phyloP scores from a whole-genome alignment of 2,888 invertebrate genomes.

The Liposcelis brunnea region DNA sequence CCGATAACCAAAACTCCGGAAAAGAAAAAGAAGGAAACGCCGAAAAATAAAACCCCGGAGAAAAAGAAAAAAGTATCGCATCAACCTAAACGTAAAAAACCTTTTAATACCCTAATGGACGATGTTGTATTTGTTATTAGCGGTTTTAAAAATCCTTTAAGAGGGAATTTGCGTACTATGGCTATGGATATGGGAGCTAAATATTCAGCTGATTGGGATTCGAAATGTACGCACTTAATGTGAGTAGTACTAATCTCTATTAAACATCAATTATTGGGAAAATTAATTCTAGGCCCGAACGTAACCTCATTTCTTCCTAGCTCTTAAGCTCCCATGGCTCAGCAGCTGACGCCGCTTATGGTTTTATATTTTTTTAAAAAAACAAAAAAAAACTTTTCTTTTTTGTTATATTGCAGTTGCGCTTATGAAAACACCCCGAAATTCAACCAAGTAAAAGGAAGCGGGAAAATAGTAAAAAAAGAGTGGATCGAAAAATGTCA shows the following conservation, averaged over 20 bases:
- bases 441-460: constrained; percentile 49
- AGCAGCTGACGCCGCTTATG: too few species aligned
- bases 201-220: constrained; percentile 59
- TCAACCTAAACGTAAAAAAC: constrained; percentile 23
- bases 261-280: too few species aligned
- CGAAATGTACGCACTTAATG: constrained; percentile 68
- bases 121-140: constrained; percentile 65
- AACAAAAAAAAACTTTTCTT: too few species aligned
- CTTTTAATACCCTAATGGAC: constrained; percentile 40
- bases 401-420: too few species aligned
- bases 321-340: too few species aligned
- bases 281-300: too few species aligned
- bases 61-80: too few species aligned
- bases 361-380: too few species aligned
- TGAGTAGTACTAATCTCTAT: constrained; percentile 38
- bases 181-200: constrained; percentile 63
- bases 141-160: constrained; percentile 69
- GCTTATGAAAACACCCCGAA: constrained; percentile 83
- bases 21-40: not conserved
- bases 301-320: too few species aligned
- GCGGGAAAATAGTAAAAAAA: constrained; percentile 45
- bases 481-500: constrained; percentile 60
- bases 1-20: constrained; percentile 13
- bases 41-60: constrained; percentile 19
- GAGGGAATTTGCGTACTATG: constrained; percentile 45